Percentiles rank a stretch among this genome's conserved stretches.
phyloP scores from a whole-genome alignment of 1,140 invertebrate species.

The Chironomus striatipennis region DNA sequence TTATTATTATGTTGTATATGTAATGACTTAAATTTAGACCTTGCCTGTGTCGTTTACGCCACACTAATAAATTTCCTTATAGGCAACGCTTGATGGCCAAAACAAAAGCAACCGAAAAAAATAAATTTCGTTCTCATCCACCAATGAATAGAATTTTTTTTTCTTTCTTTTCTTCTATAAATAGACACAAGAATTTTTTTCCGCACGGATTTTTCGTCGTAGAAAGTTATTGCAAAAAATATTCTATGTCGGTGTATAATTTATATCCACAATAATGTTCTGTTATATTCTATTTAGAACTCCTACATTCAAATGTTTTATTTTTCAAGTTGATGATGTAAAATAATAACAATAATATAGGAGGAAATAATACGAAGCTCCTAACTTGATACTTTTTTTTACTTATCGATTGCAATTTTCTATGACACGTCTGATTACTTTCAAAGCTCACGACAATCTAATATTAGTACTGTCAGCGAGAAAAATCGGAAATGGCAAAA shows the following conservation, averaged over 20 bases:
- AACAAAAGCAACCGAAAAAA: conserved; percentile 1
- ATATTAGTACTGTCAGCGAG: not conserved
- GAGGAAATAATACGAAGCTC: not conserved
- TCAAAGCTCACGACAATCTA: not conserved
- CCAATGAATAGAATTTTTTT: too few species aligned
- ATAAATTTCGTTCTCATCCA: not conserved
- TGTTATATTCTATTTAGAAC: too few species aligned
- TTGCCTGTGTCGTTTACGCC: too few species aligned
- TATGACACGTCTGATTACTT: not conserved
- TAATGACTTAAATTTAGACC: too few species aligned
- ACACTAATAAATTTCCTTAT: too few species aligned
- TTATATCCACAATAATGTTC: too few species aligned
- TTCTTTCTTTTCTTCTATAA: not conserved
- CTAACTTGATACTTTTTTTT: not conserved
- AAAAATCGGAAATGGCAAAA: not conserved
- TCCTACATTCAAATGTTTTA: too few species aligned
- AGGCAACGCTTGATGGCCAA: not conserved
- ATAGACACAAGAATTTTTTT: not conserved
- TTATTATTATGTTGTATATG: too few species aligned
- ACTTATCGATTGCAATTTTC: not conserved
- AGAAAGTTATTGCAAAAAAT: too few species aligned
- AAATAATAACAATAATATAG: too few species aligned
- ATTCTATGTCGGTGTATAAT: too few species aligned
- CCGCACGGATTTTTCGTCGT: not conserved
- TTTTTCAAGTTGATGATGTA: too few species aligned